These are phyloP conservation scores for Heteromyza rotundicornis DNA, from an alignment of 2,888 invertebrate species.

Conservation along the genomic window DNA sequence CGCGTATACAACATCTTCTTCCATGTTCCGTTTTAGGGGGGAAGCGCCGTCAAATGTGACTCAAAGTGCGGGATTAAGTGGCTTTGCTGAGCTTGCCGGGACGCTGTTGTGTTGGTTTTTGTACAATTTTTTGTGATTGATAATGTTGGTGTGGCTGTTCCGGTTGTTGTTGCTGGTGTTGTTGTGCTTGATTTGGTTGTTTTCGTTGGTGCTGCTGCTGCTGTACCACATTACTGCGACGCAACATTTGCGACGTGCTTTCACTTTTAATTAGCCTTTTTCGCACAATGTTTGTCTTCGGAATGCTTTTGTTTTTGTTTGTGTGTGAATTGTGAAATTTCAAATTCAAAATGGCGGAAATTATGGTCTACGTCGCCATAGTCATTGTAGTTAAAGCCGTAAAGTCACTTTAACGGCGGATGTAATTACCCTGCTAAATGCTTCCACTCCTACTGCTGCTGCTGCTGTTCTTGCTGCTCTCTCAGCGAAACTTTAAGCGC, in stretches of 20 bases:
- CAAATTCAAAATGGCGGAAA: slow-evolving; percentile 33
- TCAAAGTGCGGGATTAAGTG: slow-evolving; percentile 20
- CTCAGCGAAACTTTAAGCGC: no score
- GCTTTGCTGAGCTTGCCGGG: no score
- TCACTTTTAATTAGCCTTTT: not conserved
- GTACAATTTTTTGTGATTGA: slow-evolving; percentile 16
- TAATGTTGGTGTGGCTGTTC: slow-evolving; percentile 6
- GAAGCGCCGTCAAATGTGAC: not conserved
- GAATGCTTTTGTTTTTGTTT: slow-evolving; percentile 5
- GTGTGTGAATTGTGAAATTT: no score
- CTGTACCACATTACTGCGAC: not conserved
- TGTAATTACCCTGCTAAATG: not conserved
- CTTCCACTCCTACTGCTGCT: no score
- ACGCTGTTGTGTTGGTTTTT: slow-evolving; percentile 23
- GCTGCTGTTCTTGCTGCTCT: no score
- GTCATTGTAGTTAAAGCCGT: no score
- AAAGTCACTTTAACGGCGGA: not conserved
- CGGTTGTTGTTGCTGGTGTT: slow-evolving; percentile 9
- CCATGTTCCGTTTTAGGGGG: slow-evolving; percentile 43
- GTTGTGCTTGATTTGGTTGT: not conserved
- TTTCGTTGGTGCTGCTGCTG: no score
- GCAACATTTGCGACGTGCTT: not conserved
- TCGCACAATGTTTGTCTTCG: not conserved
- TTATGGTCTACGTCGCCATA: not conserved
- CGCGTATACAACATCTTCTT: slow-evolving; percentile 54